Evolutionary conservation across 2,888 invertebrate species (phyloP), one percentile per base, ranked within the genome.

Genomic region (Ischnus inquisitorius): DNA sequence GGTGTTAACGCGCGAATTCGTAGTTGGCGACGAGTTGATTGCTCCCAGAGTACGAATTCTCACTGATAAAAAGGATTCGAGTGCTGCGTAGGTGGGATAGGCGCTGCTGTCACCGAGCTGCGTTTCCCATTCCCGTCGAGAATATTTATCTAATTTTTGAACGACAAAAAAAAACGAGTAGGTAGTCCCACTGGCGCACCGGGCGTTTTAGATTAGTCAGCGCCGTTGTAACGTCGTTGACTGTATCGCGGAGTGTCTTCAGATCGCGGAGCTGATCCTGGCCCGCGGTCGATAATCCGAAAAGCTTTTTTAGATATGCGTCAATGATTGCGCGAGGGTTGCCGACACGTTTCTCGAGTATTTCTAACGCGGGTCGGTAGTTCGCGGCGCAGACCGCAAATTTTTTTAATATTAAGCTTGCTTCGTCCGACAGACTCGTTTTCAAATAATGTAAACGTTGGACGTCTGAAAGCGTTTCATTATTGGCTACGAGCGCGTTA

Each of bases 381-480:
- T 54, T 54, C 10, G 1, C 22, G 0, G 54, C 54, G 10, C 6
- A 2, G 10, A 54, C 54, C 4, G 22, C 0, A 8, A 22, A 6
- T 1, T 54, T 54, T 10, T 54, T 54, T 10, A 54, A 54, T 1
- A 54, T 8, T 8, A 22, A 2, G 0, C 54, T 12, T 10, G 54
- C 54, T 54, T 54, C 54, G 0, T 54, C 54, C 22, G 54, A 10
- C 54, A 54, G 10, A 10, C 54, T 54, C 0, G 12, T 12, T 19
- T 64, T 72, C 5, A 72, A 41, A 46, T 80, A 75, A 4, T 54
- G 54, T 19, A 54, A 10, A 12, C 22, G 54, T 22, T 54, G 54
- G 6, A 54, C 54, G 2, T 54, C 22, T 2, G 54, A 22, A 0
- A 54, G 22, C 2, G 54, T 19, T 22, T 54, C 12, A 3, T 54